Evolutionary conservation across 2,113 vertebrate genomes (phyloP).

Genomic region (Daboia siamensis): DNA sequence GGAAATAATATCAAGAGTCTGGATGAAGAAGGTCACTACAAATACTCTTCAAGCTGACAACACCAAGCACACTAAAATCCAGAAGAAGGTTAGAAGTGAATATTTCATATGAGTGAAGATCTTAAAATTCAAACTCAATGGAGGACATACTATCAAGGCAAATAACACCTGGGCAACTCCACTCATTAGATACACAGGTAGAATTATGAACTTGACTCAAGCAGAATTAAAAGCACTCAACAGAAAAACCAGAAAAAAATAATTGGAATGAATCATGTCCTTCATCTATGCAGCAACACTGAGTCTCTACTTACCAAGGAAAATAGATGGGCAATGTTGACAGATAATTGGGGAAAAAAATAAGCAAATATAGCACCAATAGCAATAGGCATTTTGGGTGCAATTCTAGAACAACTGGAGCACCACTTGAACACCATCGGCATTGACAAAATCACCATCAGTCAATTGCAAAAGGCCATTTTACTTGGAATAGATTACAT

Average conservation of each 20-base stretch:
- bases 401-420: not conserved
- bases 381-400: not conserved
- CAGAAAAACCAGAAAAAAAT: not conserved
- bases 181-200: not conserved
- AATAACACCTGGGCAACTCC: not conserved
- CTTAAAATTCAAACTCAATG: not conserved
- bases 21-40: too few relatives aligned
- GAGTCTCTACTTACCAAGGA: not conserved
- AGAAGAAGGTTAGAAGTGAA: not conserved
- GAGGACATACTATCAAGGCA: not conserved
- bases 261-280: not conserved
- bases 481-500: not conserved
- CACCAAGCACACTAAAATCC: too few relatives aligned
- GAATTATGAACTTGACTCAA: not conserved
- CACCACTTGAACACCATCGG: not conserved
- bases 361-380: too few relatives aligned
- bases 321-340: not conserved
- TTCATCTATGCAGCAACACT: not conserved
- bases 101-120: not conserved
- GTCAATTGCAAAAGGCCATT: not conserved
- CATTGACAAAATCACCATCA: not conserved
- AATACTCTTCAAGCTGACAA: too few relatives aligned
- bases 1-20: too few relatives aligned
- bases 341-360: not conserved
- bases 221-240: not conserved